Base-by-base conservation (phyloP, 2,797 vertebrate genomes). In the Brotula barbata region DNA sequence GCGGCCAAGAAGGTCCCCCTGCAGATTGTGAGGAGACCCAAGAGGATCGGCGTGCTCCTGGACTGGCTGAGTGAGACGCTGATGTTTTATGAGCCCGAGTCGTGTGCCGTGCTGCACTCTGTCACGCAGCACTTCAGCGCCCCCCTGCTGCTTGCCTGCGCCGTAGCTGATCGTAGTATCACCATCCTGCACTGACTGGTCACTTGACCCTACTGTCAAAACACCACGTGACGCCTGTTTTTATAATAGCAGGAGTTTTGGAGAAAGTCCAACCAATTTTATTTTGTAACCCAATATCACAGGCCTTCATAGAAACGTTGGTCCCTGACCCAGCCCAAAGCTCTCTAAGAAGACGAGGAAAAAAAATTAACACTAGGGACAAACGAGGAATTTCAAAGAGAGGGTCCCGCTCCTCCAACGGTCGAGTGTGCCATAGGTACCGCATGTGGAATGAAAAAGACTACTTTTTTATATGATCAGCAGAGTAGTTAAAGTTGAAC, bases 101-200 rank as follows among this genome's bases (percentile, higher is more conserved):
- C 93, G 0, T 79, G 87, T 0, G 4, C 87, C 0, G 86, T 97
- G 67, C 87, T 98, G 39, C 77, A 94, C 73, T 76, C 82, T 1
- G 62, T 92, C 78, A 90, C 58, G 0, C 70, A 89, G 0, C 7
- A 48, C 37, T 97, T 97, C 36, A 68, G 21, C 0, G 88, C 83
- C 1, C 92, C 95, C 0, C 80, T 98, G 48, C 89, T 93, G 68
- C 92, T 92, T 0, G 94, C 94, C 1, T 94, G 92, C 0, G 97
- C 95, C 0, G 94, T 98, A 80, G 93, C 94, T 0, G 93, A 98
- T 80, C 86, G 90, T 68, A 93, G 90, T 44, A 89, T 98, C 78
- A 92, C 92, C 1, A 85, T 93, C 31, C 39, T 89, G 53, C 84
- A 89, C 73, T 86, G 72, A 88, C 52, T 19, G 7, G 21, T 7